Evolutionary conservation across 2,113 vertebrate species (phyloP), one percentile per base, ranked within the genome.

Genomic region (Actinemys pallida): DNA sequence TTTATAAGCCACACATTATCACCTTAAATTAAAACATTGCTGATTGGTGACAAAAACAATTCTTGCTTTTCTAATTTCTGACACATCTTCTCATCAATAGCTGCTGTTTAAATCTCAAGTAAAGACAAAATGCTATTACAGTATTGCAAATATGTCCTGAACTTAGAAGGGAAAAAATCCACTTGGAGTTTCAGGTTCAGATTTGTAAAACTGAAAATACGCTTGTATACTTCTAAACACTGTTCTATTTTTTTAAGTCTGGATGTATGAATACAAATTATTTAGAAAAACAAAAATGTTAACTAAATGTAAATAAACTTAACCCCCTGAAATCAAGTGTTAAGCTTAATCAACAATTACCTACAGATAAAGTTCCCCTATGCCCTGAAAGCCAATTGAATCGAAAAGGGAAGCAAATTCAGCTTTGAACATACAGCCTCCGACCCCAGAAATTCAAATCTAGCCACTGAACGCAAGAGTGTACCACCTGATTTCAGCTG

Each of bases 11-110:
- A 90, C 85, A 96, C 83, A 93, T 86, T 50, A 59, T 59, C 80
- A 76, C 35, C 47, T 95, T 89, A 92, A 96, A 97, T 62, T 94
- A 84, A 97, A 97, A 95, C 31, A 2, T 62, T 90, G 49, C 20
- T 92, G 49, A 88, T 62, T 14, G 1, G 50, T 52, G 29, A 92
- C 9, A 93, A 96, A 95, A 96, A 29, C 1, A 39, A 79, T 42
- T 92, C 94, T 92, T 96, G 20, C 35, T 86, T 20, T 93, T 97
- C 78, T 95, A 62, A 57, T 96, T 94, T 93, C 81, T 10, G 0
- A 56, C 54, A 42, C 69, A 4, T 92, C 95, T 97, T 94, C 72
- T 95, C 52, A 95, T 80, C 53, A 93, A 29, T 52, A 87, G 14
- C 22, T 92, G 9, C 19, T 92, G 95, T 81, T 91, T 92, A 90